Conservation (phyloP, 2,888 invertebrate species). For the Shargacucullia verbasci region DNA sequence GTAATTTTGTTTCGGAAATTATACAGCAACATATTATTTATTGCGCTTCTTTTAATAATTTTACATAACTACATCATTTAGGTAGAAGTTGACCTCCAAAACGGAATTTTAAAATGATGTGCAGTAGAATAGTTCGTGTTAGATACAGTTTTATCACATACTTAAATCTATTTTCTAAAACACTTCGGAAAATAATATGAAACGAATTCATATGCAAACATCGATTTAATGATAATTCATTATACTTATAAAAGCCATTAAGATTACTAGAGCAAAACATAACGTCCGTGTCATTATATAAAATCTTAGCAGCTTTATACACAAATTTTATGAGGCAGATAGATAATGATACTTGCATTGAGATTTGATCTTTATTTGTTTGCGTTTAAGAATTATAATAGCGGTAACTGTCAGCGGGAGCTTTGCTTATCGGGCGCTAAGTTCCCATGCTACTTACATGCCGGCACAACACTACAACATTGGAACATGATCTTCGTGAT, state of each 20-base stretch:
- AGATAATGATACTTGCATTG: constrained; percentile 12
- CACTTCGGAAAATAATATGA: constrained; percentile 16
- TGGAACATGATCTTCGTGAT: constrained; percentile 84
- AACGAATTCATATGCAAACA: constrained; percentile 16
- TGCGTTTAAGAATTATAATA: constrained; percentile 26
- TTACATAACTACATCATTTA: constrained; percentile 65
- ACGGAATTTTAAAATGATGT: constrained; percentile 65
- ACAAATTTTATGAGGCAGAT: constrained; percentile 30
- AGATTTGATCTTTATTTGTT: constrained; percentile 30
- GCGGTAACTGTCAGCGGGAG: constrained; percentile 7
- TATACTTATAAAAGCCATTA: constrained; percentile 39
- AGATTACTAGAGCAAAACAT: constrained; percentile 45
- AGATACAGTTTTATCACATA: constrained; percentile 17
- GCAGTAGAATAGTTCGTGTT: constrained; percentile 44
- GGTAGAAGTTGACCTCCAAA: constrained; percentile 77
- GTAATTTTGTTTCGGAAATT: constrained; percentile 84
- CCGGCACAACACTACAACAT: constrained; percentile 74
- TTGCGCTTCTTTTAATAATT: constrained; percentile 78
- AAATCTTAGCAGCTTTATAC: constrained; percentile 38
- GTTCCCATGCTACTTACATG: constrained; percentile 78
- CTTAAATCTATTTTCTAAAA: constrained; percentile 11
- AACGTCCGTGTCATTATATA: constrained; percentile 44
- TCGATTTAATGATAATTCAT: constrained; percentile 31
- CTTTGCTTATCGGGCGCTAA: constrained; percentile 50
- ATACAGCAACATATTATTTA: constrained; percentile 81